phyloP scores from a whole-genome alignment of 2,113 vertebrate species.

The Myocastor coypus region DNA sequence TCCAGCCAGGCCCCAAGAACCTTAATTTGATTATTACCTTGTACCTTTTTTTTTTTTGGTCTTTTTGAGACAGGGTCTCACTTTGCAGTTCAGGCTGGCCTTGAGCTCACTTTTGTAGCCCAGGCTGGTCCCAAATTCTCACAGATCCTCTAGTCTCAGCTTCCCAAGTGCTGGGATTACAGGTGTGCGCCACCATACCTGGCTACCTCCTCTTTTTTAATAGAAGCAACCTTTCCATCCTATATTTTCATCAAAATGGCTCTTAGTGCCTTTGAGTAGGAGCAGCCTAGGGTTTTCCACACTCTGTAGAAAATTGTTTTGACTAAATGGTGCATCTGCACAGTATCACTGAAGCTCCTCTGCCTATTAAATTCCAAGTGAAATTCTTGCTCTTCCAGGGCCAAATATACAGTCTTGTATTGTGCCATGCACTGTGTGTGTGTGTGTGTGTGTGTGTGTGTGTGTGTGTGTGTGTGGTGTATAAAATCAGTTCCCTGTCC shows the following conservation, averaged over 20 bases:
- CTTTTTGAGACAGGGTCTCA: too few relatives aligned
- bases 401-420: not conserved
- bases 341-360: not conserved
- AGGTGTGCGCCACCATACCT: too few relatives aligned
- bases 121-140: too few relatives aligned
- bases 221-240: not conserved
- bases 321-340: not conserved
- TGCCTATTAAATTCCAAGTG: not conserved
- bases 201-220: not conserved
- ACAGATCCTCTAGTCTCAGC: too few relatives aligned
- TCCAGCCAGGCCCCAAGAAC: too few relatives aligned
- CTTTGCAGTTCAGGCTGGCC: too few relatives aligned
- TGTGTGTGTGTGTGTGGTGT: not conserved
- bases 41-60: not conserved
- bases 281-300: not conserved
- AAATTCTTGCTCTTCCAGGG: not conserved
- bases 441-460: not conserved
- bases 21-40: slow-evolving; percentile 8
- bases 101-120: too few relatives aligned
- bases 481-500: not conserved
- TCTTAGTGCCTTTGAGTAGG: slow-evolving; percentile 25
- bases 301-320: not conserved
- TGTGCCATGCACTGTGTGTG: not conserved
- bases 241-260: not conserved
- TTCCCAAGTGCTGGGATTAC: too few relatives aligned